Percentiles rank a stretch among this genome's conserved stretches.
phyloP scores from a whole-genome alignment of 2,797 vertebrate genomes.

The Melanotaenia parkinsoni region DNA sequence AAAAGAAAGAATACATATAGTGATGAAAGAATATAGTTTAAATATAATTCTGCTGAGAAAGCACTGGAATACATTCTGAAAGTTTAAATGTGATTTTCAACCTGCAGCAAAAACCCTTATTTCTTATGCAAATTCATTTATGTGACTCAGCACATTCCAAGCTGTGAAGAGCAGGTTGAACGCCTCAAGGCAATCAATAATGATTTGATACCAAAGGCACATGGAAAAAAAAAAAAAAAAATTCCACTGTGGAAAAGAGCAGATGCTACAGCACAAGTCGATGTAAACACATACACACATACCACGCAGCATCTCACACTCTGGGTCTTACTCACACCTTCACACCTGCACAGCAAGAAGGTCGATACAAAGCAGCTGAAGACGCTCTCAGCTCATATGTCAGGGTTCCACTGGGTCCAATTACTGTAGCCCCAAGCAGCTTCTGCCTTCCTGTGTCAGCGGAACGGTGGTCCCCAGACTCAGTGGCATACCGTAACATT shows the following conservation, averaged over 20 bases:
- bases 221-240: conserved; percentile 39
- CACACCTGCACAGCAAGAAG: conserved; percentile 33
- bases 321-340: conserved; percentile 27
- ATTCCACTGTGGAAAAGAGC: conserved; percentile 37
- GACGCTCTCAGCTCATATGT: conserved; percentile 65
- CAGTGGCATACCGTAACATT: conserved; percentile 38
- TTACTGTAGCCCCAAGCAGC: conserved; percentile 65
- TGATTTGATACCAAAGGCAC: conserved; percentile 60
- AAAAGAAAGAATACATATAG: not conserved
- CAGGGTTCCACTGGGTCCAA: conserved; percentile 69
- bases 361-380: conserved; percentile 68
- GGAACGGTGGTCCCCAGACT: conserved; percentile 42
- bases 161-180: conserved; percentile 55
- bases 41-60: conserved; percentile 48
- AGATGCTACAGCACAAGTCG: conserved; percentile 38
- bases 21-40: conserved; percentile 24
- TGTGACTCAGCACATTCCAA: conserved; percentile 60
- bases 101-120: conserved; percentile 25
- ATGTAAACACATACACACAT: conserved; percentile 29
- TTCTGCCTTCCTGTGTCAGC: conserved; percentile 63
- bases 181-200: conserved; percentile 71
- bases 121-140: conserved; percentile 57
- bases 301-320: conserved; percentile 18
- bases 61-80: conserved; percentile 30
- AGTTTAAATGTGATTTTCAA: conserved; percentile 31